Conservation (phyloP, 2,113 vertebrate genomes). For the Brevimyrus niger region DNA sequence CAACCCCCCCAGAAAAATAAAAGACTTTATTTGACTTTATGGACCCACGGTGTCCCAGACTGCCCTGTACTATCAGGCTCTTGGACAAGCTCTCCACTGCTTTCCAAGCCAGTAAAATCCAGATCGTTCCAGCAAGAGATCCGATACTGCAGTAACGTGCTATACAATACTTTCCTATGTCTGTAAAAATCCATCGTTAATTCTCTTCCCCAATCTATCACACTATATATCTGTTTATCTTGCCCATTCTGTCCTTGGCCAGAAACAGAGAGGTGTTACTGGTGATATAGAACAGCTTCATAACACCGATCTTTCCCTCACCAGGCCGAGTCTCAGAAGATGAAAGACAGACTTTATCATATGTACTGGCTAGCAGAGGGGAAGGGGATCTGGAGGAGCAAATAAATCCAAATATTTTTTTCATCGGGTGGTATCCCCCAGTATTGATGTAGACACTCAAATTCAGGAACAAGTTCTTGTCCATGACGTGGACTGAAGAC, state of each 20-base stretch:
- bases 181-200: neutral
- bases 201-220: neutral
- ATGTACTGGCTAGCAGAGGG: neutral
- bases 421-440: neutral
- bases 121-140: neutral
- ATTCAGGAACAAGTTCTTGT: neutral
- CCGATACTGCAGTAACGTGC: neutral
- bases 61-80: neutral
- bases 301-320: neutral
- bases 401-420: slow-evolving; percentile 5
- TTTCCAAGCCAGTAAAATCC: neutral
- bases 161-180: neutral
- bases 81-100: neutral
- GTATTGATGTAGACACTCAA: neutral
- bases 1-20: neutral
- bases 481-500: neutral
- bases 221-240: neutral
- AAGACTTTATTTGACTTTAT: neutral
- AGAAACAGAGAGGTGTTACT: neutral
- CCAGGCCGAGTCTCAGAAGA: neutral
- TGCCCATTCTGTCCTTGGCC: neutral
- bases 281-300: neutral
- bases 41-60: neutral
- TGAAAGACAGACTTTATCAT: neutral
- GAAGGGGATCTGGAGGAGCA: neutral